Conservation (phyloP, 2,113 vertebrate species). For the Dissostichus mawsoni region DNA sequence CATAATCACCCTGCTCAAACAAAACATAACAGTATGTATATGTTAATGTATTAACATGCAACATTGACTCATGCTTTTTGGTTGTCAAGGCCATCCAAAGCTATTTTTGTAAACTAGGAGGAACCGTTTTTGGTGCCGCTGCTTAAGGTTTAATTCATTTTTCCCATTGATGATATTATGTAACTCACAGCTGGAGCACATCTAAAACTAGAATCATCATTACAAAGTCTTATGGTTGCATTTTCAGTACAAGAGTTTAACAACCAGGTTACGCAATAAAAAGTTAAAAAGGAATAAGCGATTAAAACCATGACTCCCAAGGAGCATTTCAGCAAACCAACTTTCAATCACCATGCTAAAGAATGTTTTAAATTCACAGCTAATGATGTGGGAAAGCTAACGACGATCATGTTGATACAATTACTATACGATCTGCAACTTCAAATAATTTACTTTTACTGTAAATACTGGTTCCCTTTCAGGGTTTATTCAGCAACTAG, state of each 20-base stretch:
- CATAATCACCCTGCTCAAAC: background rate
- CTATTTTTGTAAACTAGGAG: no score
- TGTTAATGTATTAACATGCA: background rate
- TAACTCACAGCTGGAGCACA: background rate
- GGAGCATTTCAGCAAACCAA: background rate
- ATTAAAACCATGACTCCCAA: background rate
- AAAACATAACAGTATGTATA: background rate
- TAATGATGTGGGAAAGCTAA: no score
- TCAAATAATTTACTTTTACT: no score
- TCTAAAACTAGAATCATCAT: background rate
- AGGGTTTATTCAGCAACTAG: no score
- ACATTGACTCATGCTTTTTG: background rate
- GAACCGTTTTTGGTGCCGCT: no score
- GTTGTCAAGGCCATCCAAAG: background rate
- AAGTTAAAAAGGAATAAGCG: background rate
- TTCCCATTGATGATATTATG: background rate
- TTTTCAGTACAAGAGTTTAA: background rate
- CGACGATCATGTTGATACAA: no score
- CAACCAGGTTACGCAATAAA: background rate
- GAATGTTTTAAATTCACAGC: no score
- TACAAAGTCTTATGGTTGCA: background rate
- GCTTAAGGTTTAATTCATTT: background rate
- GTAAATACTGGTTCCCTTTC: no score
- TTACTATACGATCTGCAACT: no score
- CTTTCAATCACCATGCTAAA: background rate